Evolutionary conservation across 2,113 vertebrate species (phyloP), one percentile per base, ranked within the genome.

Genomic region (Ageneiosus marmoratus): DNA sequence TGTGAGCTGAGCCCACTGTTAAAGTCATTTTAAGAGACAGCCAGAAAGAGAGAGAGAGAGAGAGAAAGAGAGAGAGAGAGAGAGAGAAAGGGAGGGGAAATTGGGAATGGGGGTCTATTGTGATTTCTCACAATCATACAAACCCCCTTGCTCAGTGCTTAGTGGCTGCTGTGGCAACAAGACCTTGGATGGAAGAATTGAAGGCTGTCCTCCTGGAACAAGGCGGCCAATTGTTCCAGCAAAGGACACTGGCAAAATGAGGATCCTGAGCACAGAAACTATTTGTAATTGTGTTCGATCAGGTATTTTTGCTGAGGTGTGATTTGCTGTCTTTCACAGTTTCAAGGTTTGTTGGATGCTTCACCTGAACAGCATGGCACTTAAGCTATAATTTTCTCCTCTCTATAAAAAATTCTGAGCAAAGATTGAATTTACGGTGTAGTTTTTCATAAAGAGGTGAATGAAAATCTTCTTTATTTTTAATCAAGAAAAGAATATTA

Each of bases 151-250:
- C 80, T 77, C 84, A 88, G 86, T 58, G 32, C 88, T 89, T 93
- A 94, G 93, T 94, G 94, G 94, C 93, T 93, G 0, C 92, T 91
- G 84, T 92, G 86, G 94, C 91, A 94, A 93, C 92, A 85, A 86
- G 86, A 65, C 83, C 72, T 77, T 55, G 60, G 86, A 89, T 84
- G 65, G 56, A 91, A 92, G 92, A 95, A 95, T 80, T 88, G 89
- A 90, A 89, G 90, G 91, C 93, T 92, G 77, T 67, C 77, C 89
- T 89, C 88, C 86, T 90, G 34, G 41, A 85, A 92, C 77, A 79
- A 90, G 88, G 77, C 85, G 3, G 81, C 79, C 86, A 56, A 78
- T 86, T 83, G 85, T 88, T 4, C 10, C 53, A 7, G 69, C 85
- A 87, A 90, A 89, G 83, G 70, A 88, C 85, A 79, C 0, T 56